These are phyloP conservation scores for Pandemis heparana DNA, from an alignment of 2,888 invertebrate species.

Conservation along the genomic window DNA sequence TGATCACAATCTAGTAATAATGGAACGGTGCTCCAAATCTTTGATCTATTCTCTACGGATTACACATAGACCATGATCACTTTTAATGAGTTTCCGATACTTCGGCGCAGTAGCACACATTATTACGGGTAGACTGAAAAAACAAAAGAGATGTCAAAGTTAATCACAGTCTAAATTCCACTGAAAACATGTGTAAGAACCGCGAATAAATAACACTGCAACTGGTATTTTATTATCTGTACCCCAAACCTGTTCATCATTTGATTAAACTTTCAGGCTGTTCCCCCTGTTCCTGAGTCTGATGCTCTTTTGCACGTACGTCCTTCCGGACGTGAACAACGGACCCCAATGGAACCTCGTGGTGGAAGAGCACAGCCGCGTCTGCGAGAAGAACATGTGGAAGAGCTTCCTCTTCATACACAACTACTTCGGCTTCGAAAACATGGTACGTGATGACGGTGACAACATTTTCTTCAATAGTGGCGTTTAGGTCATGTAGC, in stretches of 20 bases:
- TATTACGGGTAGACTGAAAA: too few species aligned
- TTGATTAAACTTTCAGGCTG: slow-evolving; percentile 61
- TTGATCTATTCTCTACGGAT: too few species aligned
- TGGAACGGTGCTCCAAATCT: too few species aligned
- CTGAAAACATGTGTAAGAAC: too few species aligned
- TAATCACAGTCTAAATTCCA: too few species aligned
- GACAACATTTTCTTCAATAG: background rate
- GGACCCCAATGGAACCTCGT: slow-evolving; percentile 87
- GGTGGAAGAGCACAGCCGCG: slow-evolving; percentile 82
- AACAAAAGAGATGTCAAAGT: too few species aligned
- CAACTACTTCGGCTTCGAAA: slow-evolving; percentile 86
- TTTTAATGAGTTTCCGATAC: too few species aligned
- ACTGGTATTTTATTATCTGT: too few species aligned
- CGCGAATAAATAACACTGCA: too few species aligned
- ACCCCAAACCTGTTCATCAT: background rate
- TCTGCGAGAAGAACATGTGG: slow-evolving; percentile 86
- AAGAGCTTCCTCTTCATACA: slow-evolving; percentile 85
- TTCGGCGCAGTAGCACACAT: too few species aligned
- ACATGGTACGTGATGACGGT: slow-evolving; percentile 74
- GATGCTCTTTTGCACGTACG: slow-evolving; percentile 85
- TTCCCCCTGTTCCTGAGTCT: slow-evolving; percentile 81
- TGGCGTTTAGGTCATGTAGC: background rate
- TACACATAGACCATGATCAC: too few species aligned
- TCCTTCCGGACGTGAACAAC: slow-evolving; percentile 80
- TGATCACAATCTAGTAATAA: too few species aligned